Evolutionary conservation across 2,888 invertebrate species (phyloP), one percentile per base, ranked within the genome.

Genomic region (Polyploca ridens): DNA sequence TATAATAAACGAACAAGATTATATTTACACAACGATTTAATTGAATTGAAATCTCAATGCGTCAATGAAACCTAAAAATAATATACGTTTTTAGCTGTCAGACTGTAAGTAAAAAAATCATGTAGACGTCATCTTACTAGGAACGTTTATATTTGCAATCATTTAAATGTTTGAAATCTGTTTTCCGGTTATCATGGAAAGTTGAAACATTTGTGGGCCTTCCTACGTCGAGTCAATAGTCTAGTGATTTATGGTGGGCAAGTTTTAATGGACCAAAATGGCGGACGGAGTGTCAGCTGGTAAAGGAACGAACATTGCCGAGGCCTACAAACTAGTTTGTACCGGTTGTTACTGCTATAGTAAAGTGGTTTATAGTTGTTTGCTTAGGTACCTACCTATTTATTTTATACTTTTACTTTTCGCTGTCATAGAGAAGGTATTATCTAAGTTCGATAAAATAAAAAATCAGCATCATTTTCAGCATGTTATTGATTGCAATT

Each of bases 331-430:
- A 19, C 54, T 54, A 54, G 19, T 54, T 54, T 54, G 54, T 19
- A 19, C 16, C 19, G 54, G 54, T 54, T 16, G 16, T 16, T 10
- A 54, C 16, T 19, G 4, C 19, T 54, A 54, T 54, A 19, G 54
- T 54, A 54, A 54, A 54, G 54, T 54, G 54, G 54, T 54, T 54
- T 54, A 19, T 54, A n/a, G n/a, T 54, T 54, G n/a, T n/a, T 54
- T 16, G 19, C 7, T 10, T n/a, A 54, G 10, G 10, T 46, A 35
- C 7, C 7, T 35, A 35, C 7, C 7, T 35, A 35, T 35, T 35
- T 27, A 27, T 27, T 27, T 27, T 27, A 27, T 27, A 27, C 27
- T 27, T 27, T 27, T 27, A 27, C 27, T 27, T 27, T 27, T 27
- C 27, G 27, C 27, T 27, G 27, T 27, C 27, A 27, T 27, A 27